phyloP scores from a whole-genome alignment of 2,797 vertebrate species.

The Alcedo atthis region DNA sequence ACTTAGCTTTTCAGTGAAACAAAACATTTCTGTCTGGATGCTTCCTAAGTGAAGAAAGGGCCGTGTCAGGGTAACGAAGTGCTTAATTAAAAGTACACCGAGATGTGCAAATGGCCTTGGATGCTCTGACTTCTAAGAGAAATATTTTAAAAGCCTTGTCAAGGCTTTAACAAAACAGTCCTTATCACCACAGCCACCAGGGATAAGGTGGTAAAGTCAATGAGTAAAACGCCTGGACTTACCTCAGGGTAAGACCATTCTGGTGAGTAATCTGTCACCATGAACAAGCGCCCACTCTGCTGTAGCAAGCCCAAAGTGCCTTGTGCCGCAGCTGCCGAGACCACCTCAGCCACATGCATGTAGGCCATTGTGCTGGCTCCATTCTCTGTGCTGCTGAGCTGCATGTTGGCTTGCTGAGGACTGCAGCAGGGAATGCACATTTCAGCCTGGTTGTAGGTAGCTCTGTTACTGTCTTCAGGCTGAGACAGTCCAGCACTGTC shows the following conservation, averaged over 20 bases:
- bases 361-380: conserved; percentile 90
- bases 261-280: conserved; percentile 99
- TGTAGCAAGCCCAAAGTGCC: conserved; percentile 94
- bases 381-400: conserved; percentile 79
- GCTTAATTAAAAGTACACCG: conserved; percentile 21
- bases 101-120: background rate
- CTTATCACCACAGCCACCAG: background rate
- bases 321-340: conserved; percentile 91
- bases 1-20: background rate
- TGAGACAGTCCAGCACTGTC: conserved; percentile 80
- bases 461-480: conserved; percentile 86
- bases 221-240: conserved; percentile 58
- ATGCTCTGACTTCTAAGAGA: background rate
- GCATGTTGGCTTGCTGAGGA: conserved; percentile 86
- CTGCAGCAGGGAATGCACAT: conserved; percentile 97
- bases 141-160: background rate
- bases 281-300: conserved; percentile 94
- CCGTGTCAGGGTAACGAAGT: background rate
- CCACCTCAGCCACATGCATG: conserved; percentile 97
- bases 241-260: conserved; percentile 99
- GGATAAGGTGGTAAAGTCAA: background rate
- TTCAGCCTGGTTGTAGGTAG: conserved; percentile 89
- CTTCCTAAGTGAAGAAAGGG: background rate
- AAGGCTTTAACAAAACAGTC: background rate
- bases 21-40: background rate